Base-by-base conservation (phyloP, 2,113 vertebrate genomes). In the Hyla sarda region DNA sequence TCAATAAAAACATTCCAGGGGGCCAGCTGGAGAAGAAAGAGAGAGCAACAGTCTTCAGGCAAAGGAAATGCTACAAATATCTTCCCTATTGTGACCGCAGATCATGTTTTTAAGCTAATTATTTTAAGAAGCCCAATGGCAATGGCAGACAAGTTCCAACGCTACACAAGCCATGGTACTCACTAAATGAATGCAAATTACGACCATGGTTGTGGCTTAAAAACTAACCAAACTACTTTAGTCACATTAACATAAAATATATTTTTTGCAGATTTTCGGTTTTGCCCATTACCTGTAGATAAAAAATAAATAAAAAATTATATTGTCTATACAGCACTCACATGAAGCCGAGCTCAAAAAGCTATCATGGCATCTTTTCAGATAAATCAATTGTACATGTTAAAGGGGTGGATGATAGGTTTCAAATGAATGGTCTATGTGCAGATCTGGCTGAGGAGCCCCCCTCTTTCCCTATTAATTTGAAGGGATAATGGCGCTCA, bases 1-100 rank as follows among this genome's bases (percentile, higher is more conserved):
- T 89, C 91, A 93, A 92, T 90, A 91, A 93, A 91, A 93, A 89
- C 87, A 91, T 88, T 90, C 87, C 88, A 87, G 0, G 81, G 88
- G 82, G 87, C 88, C 88, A 89, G 89, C 78, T 82, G 90, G 87
- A 82, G 87, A 90, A 71, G 65, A 81, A 41, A 37, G 52, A 73
- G 77, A 74, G 75, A 62, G 67, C 85, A n/a, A 30, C 25, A 85
- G 84, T 62, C 84, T 85, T 47, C 77, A 82, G 85, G 85, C 77
- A 74, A 80, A 81, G 85, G 85, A 87, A 87, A 87, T 82, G 75
- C 85, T 87, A 37, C 67, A 82, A 82, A 87, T 87, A 81, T 81
- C 85, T 87, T 82, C 85, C 67, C 85, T 58, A 87, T 73, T 87
- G 85, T 81, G 52, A 81, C 67, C 50, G 85, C 77, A 80, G 85